Percentiles rank a stretch among this genome's conserved stretches.
Conservation (phyloP, 2,888 invertebrate genomes). For the Mythimna ferrago region DNA sequence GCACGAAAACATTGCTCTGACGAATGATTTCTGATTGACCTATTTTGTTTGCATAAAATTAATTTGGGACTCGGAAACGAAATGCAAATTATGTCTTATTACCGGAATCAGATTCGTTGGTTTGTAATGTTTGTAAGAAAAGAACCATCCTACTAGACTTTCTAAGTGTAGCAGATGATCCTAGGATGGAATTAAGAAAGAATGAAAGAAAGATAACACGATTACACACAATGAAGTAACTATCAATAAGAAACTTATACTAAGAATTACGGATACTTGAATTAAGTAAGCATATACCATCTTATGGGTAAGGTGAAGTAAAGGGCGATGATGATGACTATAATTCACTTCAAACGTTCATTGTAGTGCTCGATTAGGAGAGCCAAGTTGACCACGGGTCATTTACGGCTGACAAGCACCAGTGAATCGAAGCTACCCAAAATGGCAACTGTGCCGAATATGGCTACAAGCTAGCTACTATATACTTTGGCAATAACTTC, state of each 20-base stretch:
- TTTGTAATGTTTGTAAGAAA: no score
- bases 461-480: conserved; percentile 16
- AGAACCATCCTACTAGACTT: not conserved
- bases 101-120: not conserved
- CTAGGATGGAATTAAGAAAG: not conserved
- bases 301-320: not conserved
- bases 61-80: not conserved
- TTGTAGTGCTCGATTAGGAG: conserved; percentile 40
- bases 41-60: not conserved
- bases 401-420: conserved; percentile 20
- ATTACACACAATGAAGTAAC: no score
- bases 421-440: conserved; percentile 38
- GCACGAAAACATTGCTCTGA: conserved; percentile 12
- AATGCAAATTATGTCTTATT: no score
- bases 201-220: no score
- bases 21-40: conserved; percentile 19
- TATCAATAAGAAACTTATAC: no score
- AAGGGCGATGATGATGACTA: conserved; percentile 4
- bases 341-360: conserved; percentile 24
- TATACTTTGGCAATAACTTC: not conserved
- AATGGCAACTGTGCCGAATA: conserved; percentile 30
- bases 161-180: not conserved
- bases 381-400: conserved; percentile 16
- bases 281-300: not conserved
- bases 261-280: no score